phyloP scores from a whole-genome alignment of 2,113 vertebrate genomes.

The Sinocyclocheilus rhinocerous region DNA sequence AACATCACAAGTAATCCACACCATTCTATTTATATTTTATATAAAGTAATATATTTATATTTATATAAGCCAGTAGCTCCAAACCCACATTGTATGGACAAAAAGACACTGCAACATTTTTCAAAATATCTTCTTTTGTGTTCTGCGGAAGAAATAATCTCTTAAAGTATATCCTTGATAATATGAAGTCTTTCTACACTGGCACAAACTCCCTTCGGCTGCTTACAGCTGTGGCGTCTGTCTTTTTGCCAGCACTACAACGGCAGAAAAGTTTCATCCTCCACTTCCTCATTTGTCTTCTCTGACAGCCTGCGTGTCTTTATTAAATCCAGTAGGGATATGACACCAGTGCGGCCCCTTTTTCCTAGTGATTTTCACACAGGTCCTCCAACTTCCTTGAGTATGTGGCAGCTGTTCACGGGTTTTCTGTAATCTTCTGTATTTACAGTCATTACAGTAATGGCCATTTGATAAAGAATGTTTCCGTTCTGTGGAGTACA shows the following conservation, averaged over 20 bases:
- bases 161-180: not conserved
- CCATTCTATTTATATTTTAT: too few species aligned
- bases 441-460: constrained; percentile 58
- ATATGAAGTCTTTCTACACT: not conserved
- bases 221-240: not conserved
- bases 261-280: constrained; percentile 4
- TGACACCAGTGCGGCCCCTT: not conserved
- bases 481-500: constrained; percentile 49
- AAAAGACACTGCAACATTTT: not conserved
- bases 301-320: constrained; percentile 5
- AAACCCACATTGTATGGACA: not conserved
- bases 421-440: constrained; percentile 44
- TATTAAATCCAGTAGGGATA: constrained; percentile 18
- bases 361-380: not conserved
- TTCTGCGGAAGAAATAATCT: not conserved
- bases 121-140: not conserved
- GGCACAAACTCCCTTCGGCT: not conserved
- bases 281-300: not conserved
- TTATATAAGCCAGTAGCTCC: not conserved
- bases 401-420: constrained; percentile 63
- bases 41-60: too few species aligned
- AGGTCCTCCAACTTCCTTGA: constrained; percentile 20
- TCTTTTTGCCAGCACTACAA: not conserved
- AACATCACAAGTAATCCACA: too few species aligned
- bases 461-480: constrained; percentile 59